These are phyloP conservation scores for Ardeotis arabs DNA, from an alignment of 2,113 vertebrate species.

Conservation along the genomic window DNA sequence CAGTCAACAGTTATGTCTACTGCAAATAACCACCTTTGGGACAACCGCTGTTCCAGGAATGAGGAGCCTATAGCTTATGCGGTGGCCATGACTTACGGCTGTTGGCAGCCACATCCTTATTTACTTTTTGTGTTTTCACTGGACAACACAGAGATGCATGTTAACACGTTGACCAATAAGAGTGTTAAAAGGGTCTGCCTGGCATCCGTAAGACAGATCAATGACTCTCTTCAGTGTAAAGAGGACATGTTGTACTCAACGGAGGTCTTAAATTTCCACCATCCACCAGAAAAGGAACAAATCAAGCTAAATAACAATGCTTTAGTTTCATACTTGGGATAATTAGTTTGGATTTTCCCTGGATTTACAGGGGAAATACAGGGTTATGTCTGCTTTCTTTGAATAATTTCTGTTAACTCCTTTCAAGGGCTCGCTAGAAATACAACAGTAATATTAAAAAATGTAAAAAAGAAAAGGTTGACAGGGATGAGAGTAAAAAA, in stretches of 20 bases:
- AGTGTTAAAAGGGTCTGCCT: not conserved
- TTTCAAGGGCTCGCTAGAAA: not conserved
- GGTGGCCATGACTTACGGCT: not conserved
- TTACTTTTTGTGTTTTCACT: not conserved
- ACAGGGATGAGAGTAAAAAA: not conserved
- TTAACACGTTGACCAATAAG: not conserved
- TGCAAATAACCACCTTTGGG: not conserved
- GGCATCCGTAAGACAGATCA: not conserved
- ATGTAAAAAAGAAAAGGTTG: not conserved
- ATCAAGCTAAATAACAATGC: not conserved
- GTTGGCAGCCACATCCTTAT: not conserved
- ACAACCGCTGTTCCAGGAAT: not conserved
- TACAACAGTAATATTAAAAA: not conserved
- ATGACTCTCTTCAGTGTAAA: not conserved
- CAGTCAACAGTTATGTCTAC: not conserved
- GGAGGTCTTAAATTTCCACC: not conserved
- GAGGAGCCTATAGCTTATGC: not conserved
- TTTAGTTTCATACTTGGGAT: not conserved
- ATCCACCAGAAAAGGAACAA: not conserved
- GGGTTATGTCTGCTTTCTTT: not conserved
- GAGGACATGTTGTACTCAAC: not conserved
- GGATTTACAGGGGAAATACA: not conserved
- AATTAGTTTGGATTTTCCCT: not conserved
- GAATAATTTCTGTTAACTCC: not conserved
- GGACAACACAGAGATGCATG: not conserved